These are phyloP conservation scores for Tarsius wallacei DNA, from an alignment of 2,797 vertebrate genomes.

Conservation along the genomic window DNA sequence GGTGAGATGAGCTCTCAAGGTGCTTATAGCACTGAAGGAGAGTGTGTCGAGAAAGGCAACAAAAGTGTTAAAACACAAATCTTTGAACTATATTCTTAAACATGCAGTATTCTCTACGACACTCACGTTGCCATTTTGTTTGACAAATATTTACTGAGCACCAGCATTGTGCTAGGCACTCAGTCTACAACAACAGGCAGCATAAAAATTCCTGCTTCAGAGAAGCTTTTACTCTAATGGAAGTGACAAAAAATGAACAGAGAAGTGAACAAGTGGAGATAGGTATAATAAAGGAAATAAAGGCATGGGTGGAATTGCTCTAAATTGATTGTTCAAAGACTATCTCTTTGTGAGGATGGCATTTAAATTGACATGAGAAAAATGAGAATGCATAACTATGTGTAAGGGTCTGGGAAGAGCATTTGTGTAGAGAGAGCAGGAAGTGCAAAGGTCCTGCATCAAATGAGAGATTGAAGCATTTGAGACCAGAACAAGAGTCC, in stretches of 20 bases:
- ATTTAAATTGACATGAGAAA: background rate
- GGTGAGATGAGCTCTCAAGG: rapidly evolving
- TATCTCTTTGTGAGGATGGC: background rate
- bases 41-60: background rate
- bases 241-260: background rate
- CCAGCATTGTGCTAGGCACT: background rate
- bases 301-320: background rate
- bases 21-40: background rate
- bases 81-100: background rate
- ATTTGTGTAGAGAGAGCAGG: background rate
- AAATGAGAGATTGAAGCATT: background rate
- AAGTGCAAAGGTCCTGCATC: background rate
- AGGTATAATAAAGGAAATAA: background rate
- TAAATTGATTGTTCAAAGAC: background rate
- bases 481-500: background rate
- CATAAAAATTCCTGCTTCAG: background rate
- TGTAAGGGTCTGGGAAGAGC: rapidly evolving
- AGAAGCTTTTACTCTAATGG: background rate
- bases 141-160: background rate
- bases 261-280: background rate
- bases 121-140: background rate
- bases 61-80: background rate
- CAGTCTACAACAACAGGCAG: background rate
- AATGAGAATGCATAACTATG: background rate
- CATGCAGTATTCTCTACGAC: background rate